A percentile compares a stretch with the other conserved stretches of the same genome.
Conservation (phyloP, 2,888 invertebrate species). For the Siphlonurus alternatus region DNA sequence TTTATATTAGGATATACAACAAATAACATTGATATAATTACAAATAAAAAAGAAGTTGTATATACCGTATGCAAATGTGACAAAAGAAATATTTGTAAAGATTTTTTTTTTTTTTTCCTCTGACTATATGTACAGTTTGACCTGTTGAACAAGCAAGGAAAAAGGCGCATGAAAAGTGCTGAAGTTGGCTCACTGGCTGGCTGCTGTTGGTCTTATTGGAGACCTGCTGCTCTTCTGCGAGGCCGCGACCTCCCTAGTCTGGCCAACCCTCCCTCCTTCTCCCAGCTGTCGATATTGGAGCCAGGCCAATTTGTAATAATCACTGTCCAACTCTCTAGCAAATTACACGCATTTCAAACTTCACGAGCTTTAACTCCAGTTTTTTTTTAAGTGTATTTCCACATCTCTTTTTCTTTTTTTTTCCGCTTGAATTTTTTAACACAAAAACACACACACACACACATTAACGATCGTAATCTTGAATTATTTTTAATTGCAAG, state of each 20-base stretch:
- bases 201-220: background rate
- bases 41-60: too few species aligned
- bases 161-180: background rate
- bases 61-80: too few species aligned
- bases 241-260: background rate
- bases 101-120: too few species aligned
- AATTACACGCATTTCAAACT: background rate
- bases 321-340: background rate
- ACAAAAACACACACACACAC: too few species aligned
- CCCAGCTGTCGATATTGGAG: background rate
- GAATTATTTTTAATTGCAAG: too few species aligned
- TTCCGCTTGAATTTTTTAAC: background rate
- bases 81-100: too few species aligned
- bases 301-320: background rate
- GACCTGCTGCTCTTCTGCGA: background rate
- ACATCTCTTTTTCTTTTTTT: background rate
- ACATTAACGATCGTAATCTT: too few species aligned
- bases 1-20: too few species aligned
- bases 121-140: too few species aligned
- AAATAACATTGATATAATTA: too few species aligned
- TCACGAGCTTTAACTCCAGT: background rate
- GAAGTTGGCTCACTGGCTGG: background rate
- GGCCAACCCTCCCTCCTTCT: background rate
- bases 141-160: background rate
- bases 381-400: too few species aligned